Percentiles rank a stretch among this genome's conserved stretches.
These are phyloP conservation scores for Suncus etruscus DNA, from an alignment of 2,113 vertebrate genomes.

Conservation along the genomic window DNA sequence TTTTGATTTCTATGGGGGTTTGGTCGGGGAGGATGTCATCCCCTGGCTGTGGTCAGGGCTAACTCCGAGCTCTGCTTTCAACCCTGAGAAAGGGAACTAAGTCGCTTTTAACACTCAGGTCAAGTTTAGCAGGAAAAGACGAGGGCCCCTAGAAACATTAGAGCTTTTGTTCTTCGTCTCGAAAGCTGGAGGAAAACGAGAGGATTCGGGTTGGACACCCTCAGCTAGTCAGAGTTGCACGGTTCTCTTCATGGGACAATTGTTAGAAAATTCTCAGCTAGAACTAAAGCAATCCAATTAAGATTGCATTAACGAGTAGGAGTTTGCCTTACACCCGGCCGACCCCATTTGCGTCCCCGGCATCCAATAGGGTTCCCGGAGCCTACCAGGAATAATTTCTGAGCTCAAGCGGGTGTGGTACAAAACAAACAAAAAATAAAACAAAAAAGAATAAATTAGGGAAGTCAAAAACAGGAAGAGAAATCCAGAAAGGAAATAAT, in stretches of 20 bases:
- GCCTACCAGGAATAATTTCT: too few relatives aligned
- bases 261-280: slow-evolving; percentile 5
- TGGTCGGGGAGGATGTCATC: too few relatives aligned
- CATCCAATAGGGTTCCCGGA: too few relatives aligned
- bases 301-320: slow-evolving; percentile 5
- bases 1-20: too few relatives aligned
- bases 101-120: neutral
- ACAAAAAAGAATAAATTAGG: neutral
- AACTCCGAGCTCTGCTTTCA: too few relatives aligned
- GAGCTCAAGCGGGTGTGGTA: too few relatives aligned
- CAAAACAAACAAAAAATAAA: too few relatives aligned
- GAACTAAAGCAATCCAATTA: neutral
- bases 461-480: slow-evolving; percentile 72
- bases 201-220: neutral
- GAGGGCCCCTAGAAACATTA: neutral
- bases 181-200: neutral
- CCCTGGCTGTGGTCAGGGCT: too few relatives aligned
- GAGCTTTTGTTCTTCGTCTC: neutral
- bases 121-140: neutral
- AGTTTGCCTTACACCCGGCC: too few relatives aligned
- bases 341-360: too few relatives aligned
- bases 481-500: slow-evolving; percentile 77
- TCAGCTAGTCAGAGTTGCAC: neutral
- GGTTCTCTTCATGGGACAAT: neutral
- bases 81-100: neutral